Evolutionary conservation across 2,113 vertebrate genomes (phyloP).

Genomic region (Sturnira hondurensis): DNA sequence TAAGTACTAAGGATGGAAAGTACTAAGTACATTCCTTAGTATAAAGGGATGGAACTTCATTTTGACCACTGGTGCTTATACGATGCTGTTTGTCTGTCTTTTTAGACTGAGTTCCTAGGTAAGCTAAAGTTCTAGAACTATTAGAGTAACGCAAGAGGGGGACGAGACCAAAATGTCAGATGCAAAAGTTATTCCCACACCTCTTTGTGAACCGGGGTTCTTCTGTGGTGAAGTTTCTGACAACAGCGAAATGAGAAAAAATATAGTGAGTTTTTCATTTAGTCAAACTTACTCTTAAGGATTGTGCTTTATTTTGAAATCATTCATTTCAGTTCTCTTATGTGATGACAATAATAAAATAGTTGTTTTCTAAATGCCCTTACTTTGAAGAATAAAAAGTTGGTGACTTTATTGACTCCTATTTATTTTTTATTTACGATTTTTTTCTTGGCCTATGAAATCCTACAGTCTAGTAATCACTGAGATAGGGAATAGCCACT

Average conservation of each 20-base stretch:
- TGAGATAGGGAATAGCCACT: neutral
- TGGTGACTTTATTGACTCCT: neutral
- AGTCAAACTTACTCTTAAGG: neutral
- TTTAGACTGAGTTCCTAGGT: neutral
- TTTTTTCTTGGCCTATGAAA: neutral
- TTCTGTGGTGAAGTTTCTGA: neutral
- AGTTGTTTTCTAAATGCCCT: neutral
- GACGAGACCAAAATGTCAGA: neutral
- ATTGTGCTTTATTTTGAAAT: constrained; percentile 10
- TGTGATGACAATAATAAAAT: neutral
- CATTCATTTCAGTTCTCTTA: neutral
- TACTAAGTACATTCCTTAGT: no score
- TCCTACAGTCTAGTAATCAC: neutral
- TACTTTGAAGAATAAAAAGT: neutral
- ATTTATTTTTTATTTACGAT: neutral
- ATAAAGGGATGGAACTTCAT: no score
- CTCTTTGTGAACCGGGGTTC: neutral
- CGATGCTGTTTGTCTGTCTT: neutral
- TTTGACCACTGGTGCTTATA: no score
- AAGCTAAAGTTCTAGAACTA: constrained; percentile 22
- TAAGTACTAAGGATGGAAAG: no score
- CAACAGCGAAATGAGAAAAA: neutral
- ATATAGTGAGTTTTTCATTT: neutral
- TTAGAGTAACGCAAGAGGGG: neutral
- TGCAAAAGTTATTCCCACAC: neutral